A percentile compares a stretch with the other conserved stretches of the same genome.
Evolutionary conservation across 1,140 invertebrate genomes (phyloP).

Genomic region (Apis cerana): DNA sequence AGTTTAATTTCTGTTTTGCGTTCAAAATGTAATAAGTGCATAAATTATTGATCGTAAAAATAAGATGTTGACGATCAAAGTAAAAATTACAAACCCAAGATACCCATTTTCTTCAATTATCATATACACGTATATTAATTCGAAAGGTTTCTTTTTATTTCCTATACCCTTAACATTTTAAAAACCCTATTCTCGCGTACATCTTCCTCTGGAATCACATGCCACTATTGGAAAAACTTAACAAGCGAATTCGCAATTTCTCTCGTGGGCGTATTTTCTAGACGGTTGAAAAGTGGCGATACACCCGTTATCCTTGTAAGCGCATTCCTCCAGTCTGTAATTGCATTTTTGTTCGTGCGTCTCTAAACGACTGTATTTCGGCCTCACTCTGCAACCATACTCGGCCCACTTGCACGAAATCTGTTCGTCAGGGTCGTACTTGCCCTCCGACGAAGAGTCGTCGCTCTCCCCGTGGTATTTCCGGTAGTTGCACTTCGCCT

Average conservation of each 20-base stretch:
- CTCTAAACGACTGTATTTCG: slow-evolving; percentile 53
- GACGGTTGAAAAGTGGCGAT: slow-evolving; percentile 47
- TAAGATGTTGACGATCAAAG: no score
- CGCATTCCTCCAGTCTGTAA: slow-evolving; percentile 67
- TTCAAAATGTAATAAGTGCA: no score
- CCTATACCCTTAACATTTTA: neutral
- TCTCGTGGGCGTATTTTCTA: slow-evolving; percentile 62
- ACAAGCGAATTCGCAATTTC: slow-evolving; percentile 52
- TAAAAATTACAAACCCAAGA: no score
- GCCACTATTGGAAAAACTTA: neutral
- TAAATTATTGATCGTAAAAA: no score
- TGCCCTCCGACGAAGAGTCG: slow-evolving; percentile 23
- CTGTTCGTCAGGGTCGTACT: slow-evolving; percentile 60
- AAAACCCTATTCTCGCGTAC: neutral
- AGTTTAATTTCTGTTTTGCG: no score
- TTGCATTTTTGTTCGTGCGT: slow-evolving; percentile 70
- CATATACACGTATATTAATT: no score
- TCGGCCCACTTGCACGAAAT: slow-evolving; percentile 63
- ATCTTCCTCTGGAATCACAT: neutral
- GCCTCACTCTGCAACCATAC: slow-evolving; percentile 66
- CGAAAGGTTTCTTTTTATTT: neutral
- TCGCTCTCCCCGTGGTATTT: slow-evolving; percentile 26
- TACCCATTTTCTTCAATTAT: no score
- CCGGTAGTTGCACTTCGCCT: slow-evolving; percentile 71
- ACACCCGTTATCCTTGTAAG: slow-evolving; percentile 63